phyloP scores from a whole-genome alignment of 1,140 invertebrate genomes.

The Drosophila tristis region DNA sequence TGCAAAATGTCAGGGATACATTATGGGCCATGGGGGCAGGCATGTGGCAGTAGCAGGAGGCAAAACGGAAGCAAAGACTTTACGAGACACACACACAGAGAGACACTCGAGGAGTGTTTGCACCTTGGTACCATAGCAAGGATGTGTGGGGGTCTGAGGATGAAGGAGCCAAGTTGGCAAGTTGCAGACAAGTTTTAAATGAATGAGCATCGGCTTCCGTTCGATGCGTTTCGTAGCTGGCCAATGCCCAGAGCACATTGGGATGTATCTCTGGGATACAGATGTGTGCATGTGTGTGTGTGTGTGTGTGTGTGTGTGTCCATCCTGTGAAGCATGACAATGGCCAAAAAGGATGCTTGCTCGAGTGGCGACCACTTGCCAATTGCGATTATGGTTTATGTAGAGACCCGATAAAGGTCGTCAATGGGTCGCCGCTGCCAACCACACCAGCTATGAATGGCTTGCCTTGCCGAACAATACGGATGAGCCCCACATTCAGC shows the following conservation, averaged over 20 bases:
- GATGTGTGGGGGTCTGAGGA: not conserved
- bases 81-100: slow-evolving; percentile 50
- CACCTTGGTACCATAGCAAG: slow-evolving; percentile 36
- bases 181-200: slow-evolving; percentile 80
- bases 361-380: slow-evolving; percentile 80
- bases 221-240: slow-evolving; percentile 67
- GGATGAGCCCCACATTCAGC: slow-evolving; percentile 9
- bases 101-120: slow-evolving; percentile 41
- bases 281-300: not conserved
- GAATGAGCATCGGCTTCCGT: slow-evolving; percentile 79
- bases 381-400: slow-evolving; percentile 83
- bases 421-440: slow-evolving; percentile 72
- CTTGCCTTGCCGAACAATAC: slow-evolving; percentile 4
- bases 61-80: slow-evolving; percentile 64
- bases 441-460: slow-evolving; percentile 5
- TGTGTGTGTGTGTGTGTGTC: slow-evolving; percentile 40
- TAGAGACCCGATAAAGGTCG: slow-evolving; percentile 74
- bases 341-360: slow-evolving; percentile 52
- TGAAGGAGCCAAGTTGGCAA: slow-evolving; percentile 64
- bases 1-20: slow-evolving; percentile 71
- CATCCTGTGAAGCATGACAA: slow-evolving; percentile 74
- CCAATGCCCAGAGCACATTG: slow-evolving; percentile 49
- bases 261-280: not conserved
- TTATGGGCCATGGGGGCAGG: slow-evolving; percentile 13
- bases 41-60: not conserved